phyloP scores from a whole-genome alignment of 2,797 vertebrate species.

The Artibeus lituratus region DNA sequence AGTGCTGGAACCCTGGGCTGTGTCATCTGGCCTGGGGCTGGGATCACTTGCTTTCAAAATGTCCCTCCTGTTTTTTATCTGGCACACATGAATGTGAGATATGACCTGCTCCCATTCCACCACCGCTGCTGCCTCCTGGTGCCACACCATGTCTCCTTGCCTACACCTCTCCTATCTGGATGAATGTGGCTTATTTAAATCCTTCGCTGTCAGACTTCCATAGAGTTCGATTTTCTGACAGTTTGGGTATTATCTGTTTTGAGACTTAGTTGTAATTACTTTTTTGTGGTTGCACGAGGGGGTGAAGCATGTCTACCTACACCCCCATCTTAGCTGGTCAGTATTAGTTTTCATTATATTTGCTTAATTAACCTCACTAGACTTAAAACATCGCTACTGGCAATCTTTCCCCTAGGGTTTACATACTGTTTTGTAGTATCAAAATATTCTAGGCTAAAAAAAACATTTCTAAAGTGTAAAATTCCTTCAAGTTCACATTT shows the following conservation, averaged over 20 bases:
- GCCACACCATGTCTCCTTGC: too few relatives aligned
- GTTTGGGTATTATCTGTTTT: neutral
- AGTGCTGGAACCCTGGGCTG: neutral
- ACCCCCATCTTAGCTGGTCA: neutral
- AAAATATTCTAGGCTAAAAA: slow-evolving; percentile 15
- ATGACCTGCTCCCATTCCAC: too few relatives aligned
- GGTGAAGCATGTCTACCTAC: neutral
- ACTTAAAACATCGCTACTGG: slow-evolving; percentile 28
- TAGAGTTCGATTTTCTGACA: neutral
- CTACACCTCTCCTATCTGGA: neutral
- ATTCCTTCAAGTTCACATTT: slow-evolving; percentile 42
- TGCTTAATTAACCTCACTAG: slow-evolving; percentile 51
- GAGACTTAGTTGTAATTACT: neutral
- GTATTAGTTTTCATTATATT: neutral
- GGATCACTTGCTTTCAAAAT: neutral
- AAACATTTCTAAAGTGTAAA: slow-evolving; percentile 25
- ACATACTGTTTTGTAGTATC: neutral
- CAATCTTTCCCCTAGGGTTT: neutral
- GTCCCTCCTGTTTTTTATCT: neutral
- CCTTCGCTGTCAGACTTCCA: neutral
- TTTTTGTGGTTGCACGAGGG: neutral
- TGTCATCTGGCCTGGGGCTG: too few relatives aligned
- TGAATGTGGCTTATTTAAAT: too few relatives aligned
- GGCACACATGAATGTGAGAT: neutral
- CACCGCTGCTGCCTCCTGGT: too few relatives aligned